Evolutionary conservation across 2,113 vertebrate genomes (phyloP).

Genomic region (Megaceryle maxima): DNA sequence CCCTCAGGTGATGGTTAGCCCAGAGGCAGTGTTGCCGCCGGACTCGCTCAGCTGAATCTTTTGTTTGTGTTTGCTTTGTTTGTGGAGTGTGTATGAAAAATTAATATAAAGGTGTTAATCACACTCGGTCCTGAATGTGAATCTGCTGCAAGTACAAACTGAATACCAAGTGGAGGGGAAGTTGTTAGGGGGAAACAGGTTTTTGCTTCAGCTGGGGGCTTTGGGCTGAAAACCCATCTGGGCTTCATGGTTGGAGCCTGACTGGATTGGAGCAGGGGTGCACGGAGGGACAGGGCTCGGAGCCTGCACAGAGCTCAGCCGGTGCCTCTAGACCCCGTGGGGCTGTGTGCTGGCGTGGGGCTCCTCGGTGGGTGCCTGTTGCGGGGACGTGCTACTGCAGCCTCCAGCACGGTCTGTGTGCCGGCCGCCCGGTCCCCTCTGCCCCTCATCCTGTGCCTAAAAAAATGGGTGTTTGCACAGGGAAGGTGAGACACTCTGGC

Average conservation of each 20-base stretch:
- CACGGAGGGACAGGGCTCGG: rapidly evolving
- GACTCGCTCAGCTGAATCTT: rapidly evolving
- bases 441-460: rapidly evolving
- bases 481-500: not conserved
- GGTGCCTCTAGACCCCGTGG: rapidly evolving
- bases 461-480: not conserved
- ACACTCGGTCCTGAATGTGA: not conserved
- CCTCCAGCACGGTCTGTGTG: rapidly evolving
- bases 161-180: not conserved
- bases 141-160: not conserved
- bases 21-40: rapidly evolving
- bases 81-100: not conserved
- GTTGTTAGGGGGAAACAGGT: not conserved
- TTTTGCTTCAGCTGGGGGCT: not conserved
- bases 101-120: not conserved
- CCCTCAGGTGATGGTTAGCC: not conserved
- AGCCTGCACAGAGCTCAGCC: too few species aligned
- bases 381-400: not conserved
- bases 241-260: rapidly evolving
- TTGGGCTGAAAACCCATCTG: rapidly evolving
- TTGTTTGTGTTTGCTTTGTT: not conserved
- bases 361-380: not conserved
- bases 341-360: not conserved
- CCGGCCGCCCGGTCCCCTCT: not conserved
- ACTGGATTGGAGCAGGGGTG: rapidly evolving